Percentiles rank a stretch among this genome's conserved stretches.
Conservation (phyloP, 2,797 vertebrate species). For the Coendou prehensilis region DNA sequence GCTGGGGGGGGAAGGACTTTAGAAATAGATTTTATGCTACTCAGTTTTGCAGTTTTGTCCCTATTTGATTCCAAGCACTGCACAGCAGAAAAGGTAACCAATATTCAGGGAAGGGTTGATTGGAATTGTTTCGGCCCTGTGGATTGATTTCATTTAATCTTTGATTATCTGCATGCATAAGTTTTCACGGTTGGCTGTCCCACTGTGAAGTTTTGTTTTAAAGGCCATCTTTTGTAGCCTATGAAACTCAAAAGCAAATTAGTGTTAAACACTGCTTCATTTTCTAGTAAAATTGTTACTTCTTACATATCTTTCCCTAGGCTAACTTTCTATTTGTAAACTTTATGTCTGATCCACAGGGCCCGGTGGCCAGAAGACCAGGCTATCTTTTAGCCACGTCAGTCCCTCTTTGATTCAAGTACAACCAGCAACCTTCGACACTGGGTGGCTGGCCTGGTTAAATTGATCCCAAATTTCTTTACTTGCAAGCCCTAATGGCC, state of each 20-base stretch:
- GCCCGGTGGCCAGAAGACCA: background rate
- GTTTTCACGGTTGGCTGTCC: slow-evolving; percentile 45
- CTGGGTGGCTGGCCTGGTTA: background rate
- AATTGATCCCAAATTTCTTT: slow-evolving; percentile 42
- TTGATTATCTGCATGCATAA: slow-evolving; percentile 44
- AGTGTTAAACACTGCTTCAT: slow-evolving; percentile 59
- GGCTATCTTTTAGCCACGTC: slow-evolving; percentile 33
- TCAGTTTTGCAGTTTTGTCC: slow-evolving; percentile 58
- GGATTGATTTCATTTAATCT: slow-evolving; percentile 1
- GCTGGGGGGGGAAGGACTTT: slow-evolving; percentile 34
- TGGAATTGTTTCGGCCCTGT: slow-evolving; percentile 31
- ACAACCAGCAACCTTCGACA: slow-evolving; percentile 58
- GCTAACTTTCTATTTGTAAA: slow-evolving; percentile 75
- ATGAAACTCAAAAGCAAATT: slow-evolving; percentile 65
- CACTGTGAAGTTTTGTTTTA: slow-evolving; percentile 66
- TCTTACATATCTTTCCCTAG: slow-evolving; percentile 47
- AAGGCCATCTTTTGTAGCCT: background rate
- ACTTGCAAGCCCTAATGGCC: background rate
- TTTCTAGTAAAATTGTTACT: slow-evolving; percentile 75
- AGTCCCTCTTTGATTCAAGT: slow-evolving; percentile 49
- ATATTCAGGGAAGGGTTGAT: background rate
- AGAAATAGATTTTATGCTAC: slow-evolving; percentile 1
- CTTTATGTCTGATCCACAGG: slow-evolving; percentile 47
- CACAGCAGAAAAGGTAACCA: slow-evolving; percentile 43
- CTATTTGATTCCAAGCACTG: background rate